phyloP scores from a whole-genome alignment of 2,888 invertebrate genomes.

The Diploptera punctata region DNA sequence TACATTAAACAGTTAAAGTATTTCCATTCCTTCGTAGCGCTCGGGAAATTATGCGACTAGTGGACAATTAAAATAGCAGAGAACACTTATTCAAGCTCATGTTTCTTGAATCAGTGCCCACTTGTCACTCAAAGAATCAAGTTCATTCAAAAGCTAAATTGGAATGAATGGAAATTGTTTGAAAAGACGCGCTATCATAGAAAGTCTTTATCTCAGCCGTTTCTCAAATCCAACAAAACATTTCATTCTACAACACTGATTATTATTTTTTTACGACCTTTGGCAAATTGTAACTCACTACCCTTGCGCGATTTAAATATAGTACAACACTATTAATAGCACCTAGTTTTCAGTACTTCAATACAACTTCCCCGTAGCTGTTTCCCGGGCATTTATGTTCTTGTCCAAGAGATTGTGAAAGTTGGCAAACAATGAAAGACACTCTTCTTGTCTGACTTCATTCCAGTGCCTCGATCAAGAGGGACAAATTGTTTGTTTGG shows the following conservation, averaged over 20 bases:
- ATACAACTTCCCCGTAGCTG: conserved; percentile 27
- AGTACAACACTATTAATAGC: conserved; percentile 28
- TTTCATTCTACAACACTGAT: background rate
- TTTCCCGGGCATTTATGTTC: conserved; percentile 33
- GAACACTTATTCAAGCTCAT: background rate
- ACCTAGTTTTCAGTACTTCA: conserved; percentile 16
- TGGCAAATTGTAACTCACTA: conserved; percentile 7
- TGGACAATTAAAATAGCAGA: too few species aligned
- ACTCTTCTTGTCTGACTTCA: conserved; percentile 27
- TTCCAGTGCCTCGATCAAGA: conserved; percentile 2
- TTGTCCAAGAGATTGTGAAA: conserved; percentile 29
- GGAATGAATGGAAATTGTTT: background rate
- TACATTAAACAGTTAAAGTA: too few species aligned
- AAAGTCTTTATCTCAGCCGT: too few species aligned
- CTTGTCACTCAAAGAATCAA: background rate
- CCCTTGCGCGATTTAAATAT: conserved; percentile 16
- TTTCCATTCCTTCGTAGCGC: too few species aligned
- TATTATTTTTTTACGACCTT: background rate
- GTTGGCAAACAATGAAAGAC: conserved; percentile 40
- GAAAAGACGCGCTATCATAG: too few species aligned
- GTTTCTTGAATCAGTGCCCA: background rate
- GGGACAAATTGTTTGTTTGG: conserved; percentile 6
- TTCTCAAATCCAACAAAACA: too few species aligned
- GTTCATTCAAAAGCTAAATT: conserved; percentile 7
- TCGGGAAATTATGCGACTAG: too few species aligned